Evolutionary conservation across 2,888 invertebrate genomes (phyloP).

Genomic region (Callimorpha dominula): DNA sequence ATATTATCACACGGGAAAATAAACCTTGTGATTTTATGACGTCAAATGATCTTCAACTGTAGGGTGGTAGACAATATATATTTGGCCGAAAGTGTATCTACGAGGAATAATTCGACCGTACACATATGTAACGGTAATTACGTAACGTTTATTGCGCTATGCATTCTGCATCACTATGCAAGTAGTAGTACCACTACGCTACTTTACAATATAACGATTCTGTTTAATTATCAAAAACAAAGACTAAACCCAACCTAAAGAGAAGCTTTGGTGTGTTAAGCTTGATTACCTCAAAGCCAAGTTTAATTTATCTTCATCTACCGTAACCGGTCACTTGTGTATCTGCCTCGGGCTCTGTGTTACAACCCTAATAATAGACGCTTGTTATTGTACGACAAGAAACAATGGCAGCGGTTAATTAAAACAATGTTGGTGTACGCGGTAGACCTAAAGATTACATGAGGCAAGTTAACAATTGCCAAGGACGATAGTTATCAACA

Average conservation of each 20-base stretch:
- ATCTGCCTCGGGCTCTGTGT: neutral
- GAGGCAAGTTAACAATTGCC: neutral
- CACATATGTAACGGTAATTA: neutral
- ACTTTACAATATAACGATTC: neutral
- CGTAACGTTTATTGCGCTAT: neutral
- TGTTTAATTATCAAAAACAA: neutral
- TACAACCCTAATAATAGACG: neutral
- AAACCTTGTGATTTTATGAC: too few relatives aligned
- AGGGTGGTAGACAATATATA: too few relatives aligned
- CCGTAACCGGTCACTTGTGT: neutral
- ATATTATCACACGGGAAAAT: too few relatives aligned
- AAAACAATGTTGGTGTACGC: neutral
- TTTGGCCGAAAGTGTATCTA: too few relatives aligned
- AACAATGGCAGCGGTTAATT: neutral
- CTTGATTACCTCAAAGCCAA: neutral
- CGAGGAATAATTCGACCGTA: too few relatives aligned
- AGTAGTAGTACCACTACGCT: neutral
- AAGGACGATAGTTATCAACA: neutral
- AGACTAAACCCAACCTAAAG: neutral
- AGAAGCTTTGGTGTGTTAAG: neutral
- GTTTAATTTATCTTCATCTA: constrained; percentile 1
- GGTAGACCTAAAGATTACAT: neutral
- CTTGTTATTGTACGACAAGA: neutral
- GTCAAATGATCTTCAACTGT: too few relatives aligned
- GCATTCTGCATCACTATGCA: neutral